Percentiles rank a stretch among this genome's conserved stretches.
phyloP scores from a whole-genome alignment of 2,888 invertebrate genomes.

The Octodonta nipae region DNA sequence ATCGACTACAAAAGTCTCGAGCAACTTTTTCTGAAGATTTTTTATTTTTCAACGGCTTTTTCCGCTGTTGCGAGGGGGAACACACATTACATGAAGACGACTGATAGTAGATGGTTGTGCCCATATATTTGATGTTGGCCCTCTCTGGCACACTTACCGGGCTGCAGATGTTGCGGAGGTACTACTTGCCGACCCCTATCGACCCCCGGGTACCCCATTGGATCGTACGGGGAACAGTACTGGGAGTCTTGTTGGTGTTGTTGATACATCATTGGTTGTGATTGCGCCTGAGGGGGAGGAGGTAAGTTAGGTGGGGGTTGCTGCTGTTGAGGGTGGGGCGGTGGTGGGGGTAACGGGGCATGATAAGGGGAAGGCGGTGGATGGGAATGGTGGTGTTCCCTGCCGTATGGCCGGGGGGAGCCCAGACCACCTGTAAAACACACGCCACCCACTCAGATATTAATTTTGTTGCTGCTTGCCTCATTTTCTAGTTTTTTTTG shows the following conservation, averaged over 20 bases:
- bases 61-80: too few species aligned
- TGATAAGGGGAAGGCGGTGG: slow-evolving; percentile 44
- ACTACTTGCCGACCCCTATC: slow-evolving; percentile 27
- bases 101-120: too few species aligned
- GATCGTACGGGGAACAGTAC: slow-evolving; percentile 37
- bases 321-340: slow-evolving; percentile 37
- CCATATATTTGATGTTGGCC: too few species aligned
- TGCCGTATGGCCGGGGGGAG: slow-evolving; percentile 43
- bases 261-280: slow-evolving; percentile 39
- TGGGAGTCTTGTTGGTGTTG: slow-evolving; percentile 40
- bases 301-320: slow-evolving; percentile 35
- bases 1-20: too few species aligned
- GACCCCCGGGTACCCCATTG: slow-evolving; percentile 1
- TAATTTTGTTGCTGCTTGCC: too few species aligned
- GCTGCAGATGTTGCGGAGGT: slow-evolving; percentile 34
- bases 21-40: too few species aligned
- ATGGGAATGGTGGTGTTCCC: slow-evolving; percentile 32
- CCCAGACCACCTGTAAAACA: slow-evolving; percentile 47
- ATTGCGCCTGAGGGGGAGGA: too few species aligned
- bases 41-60: too few species aligned
- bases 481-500: too few species aligned
- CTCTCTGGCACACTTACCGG: slow-evolving; percentile 33
- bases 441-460: slow-evolving; percentile 25
- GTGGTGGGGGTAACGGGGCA: slow-evolving; percentile 36
- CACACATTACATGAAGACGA: too few species aligned